Conservation (phyloP, 2,797 vertebrate genomes). For the Delichon dasypus region DNA sequence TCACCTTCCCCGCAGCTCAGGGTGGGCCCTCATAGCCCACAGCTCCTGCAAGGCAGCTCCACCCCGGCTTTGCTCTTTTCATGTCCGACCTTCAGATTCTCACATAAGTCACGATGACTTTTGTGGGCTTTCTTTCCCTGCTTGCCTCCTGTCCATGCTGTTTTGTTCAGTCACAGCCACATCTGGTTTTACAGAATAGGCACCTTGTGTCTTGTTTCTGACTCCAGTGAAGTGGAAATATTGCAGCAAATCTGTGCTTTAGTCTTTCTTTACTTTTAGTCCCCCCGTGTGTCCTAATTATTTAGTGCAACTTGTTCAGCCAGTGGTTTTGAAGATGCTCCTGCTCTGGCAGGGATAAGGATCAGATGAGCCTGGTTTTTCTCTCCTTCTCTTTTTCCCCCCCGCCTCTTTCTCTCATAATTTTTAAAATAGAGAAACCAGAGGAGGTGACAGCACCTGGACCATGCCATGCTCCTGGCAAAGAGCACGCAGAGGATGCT, state of each 20-base stretch:
- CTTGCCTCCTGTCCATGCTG: neutral
- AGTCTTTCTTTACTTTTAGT: conserved; percentile 45
- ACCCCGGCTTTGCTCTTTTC: neutral
- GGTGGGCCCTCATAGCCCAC: neutral
- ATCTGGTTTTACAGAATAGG: neutral
- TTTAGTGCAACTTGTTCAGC: conserved; percentile 27
- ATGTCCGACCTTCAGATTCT: neutral
- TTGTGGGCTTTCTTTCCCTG: neutral
- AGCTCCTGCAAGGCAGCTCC: neutral
- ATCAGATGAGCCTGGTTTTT: neutral
- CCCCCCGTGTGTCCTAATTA: conserved; percentile 50
- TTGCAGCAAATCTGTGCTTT: neutral
- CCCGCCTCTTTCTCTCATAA: neutral
- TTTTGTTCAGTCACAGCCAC: neutral
- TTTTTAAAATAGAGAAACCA: neutral
- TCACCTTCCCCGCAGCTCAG: neutral
- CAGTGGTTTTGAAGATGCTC: neutral
- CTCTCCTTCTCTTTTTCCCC: neutral
- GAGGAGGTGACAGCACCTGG: neutral
- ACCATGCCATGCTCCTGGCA: neutral
- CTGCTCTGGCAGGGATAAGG: neutral
- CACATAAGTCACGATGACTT: neutral
- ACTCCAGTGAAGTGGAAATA: neutral
- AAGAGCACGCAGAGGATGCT: neutral
- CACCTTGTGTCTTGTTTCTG: neutral